A percentile compares a stretch with the other conserved stretches of the same genome.
Evolutionary conservation across 2,888 invertebrate genomes (phyloP).

Genomic region (Petrolisthes cinctipes): DNA sequence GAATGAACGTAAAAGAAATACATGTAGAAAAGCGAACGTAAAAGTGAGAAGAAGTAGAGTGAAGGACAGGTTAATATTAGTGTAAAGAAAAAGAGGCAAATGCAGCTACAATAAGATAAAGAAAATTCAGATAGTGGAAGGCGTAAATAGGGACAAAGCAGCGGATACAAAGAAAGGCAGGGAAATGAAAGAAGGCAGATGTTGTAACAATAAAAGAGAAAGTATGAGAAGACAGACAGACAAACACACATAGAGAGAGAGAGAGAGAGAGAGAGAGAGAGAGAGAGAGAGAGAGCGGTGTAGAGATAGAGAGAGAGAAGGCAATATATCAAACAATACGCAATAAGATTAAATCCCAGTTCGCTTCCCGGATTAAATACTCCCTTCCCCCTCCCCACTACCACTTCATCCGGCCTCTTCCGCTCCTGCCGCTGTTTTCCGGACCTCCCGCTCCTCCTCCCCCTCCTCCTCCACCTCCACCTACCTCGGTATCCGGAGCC

Average conservation of each 20-base stretch:
- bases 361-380: slow-evolving; percentile 8
- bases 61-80: too few relatives aligned
- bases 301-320: neutral
- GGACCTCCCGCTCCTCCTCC: too few relatives aligned
- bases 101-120: too few relatives aligned
- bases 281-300: neutral
- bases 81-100: too few relatives aligned
- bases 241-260: slow-evolving; percentile 3
- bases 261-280: slow-evolving; percentile 27
- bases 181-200: neutral
- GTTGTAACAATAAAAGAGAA: neutral
- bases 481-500: too few relatives aligned
- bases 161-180: neutral
- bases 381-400: neutral
- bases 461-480: too few relatives aligned
- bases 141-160: neutral
- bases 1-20: too few relatives aligned
- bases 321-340: neutral
- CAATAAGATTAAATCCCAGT: slow-evolving; percentile 15
- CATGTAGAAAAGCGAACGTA: too few relatives aligned
- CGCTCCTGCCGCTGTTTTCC: too few relatives aligned
- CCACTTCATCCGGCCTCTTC: neutral
- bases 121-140: neutral
- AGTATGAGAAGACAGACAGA: neutral
- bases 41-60: too few relatives aligned